Percentiles rank a stretch among this genome's conserved stretches.
These are phyloP conservation scores for Zaprionus lachaisei DNA, from an alignment of 1,140 invertebrate species.

Conservation along the genomic window DNA sequence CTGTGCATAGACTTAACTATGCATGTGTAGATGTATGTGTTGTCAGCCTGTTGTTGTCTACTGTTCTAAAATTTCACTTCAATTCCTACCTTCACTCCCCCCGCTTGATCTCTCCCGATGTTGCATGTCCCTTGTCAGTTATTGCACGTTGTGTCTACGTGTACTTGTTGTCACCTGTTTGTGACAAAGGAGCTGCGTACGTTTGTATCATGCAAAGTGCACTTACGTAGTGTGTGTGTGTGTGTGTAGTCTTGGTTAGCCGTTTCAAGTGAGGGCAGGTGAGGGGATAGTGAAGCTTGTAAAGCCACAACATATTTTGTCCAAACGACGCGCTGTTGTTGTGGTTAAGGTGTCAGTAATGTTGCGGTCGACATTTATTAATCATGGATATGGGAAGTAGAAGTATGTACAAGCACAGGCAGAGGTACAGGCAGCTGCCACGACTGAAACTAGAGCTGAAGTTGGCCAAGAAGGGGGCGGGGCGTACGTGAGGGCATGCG, in stretches of 20 bases:
- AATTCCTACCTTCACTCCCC: constrained; percentile 13
- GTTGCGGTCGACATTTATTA: constrained; percentile 78
- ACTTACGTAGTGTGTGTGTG: constrained; percentile 32
- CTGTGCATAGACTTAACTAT: constrained; percentile 1
- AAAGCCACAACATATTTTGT: constrained; percentile 72
- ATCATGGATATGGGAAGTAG: constrained; percentile 57
- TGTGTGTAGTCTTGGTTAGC: constrained; percentile 13
- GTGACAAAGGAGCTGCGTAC: constrained; percentile 66
- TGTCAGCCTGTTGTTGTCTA: constrained; percentile 3
- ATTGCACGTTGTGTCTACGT: constrained; percentile 49
- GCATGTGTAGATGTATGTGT: constrained; percentile 1
- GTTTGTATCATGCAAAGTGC: constrained; percentile 44
- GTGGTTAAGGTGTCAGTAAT: constrained; percentile 70
- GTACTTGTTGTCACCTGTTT: constrained; percentile 71
- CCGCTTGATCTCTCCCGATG: no score
- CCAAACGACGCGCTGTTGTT: constrained; percentile 39
- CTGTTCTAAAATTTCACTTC: constrained; percentile 32
- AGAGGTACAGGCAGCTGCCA: background rate
- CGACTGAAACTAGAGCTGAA: constrained; percentile 31
- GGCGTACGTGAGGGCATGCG: constrained; percentile 54
- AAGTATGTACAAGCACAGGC: background rate
- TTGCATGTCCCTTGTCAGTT: constrained; percentile 34
- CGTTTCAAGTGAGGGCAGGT: background rate
- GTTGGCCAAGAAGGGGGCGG: background rate
- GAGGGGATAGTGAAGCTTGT: background rate